These are phyloP conservation scores for Poecilobothrus nobilitatus DNA, from an alignment of 2,888 invertebrate species.

Conservation along the genomic window DNA sequence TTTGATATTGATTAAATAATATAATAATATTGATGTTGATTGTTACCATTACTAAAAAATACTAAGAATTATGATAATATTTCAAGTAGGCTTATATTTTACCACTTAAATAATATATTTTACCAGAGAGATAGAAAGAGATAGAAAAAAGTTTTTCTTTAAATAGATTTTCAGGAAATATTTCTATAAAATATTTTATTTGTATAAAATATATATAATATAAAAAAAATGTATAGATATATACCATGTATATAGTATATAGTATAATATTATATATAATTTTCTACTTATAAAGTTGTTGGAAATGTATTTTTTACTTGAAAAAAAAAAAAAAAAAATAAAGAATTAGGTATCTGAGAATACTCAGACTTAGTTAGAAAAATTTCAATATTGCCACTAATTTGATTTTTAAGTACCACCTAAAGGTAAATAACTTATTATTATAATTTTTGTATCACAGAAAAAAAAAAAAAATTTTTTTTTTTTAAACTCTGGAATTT, in stretches of 20 bases:
- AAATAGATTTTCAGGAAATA: too few relatives aligned
- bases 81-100: neutral
- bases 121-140: neutral
- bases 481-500: too few relatives aligned
- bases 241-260: too few relatives aligned
- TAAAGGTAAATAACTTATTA: neutral
- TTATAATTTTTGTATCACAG: too few relatives aligned
- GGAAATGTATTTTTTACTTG: neutral
- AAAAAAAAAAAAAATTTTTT: too few relatives aligned
- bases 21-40: too few relatives aligned
- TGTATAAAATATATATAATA: too few relatives aligned
- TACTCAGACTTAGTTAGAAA: neutral
- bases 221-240: too few relatives aligned
- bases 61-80: neutral
- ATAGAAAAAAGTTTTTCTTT: neutral
- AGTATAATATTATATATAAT: neutral
- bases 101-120: neutral
- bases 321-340: too few relatives aligned
- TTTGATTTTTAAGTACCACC: neutral
- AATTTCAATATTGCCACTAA: conserved; percentile 1
- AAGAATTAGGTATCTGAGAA: neutral
- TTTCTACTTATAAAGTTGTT: neutral
- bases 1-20: too few relatives aligned
- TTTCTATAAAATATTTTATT: too few relatives aligned
- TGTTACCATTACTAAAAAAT: neutral